Evolutionary conservation across 2,113 vertebrate species (phyloP).

Genomic region (Labeo catla): DNA sequence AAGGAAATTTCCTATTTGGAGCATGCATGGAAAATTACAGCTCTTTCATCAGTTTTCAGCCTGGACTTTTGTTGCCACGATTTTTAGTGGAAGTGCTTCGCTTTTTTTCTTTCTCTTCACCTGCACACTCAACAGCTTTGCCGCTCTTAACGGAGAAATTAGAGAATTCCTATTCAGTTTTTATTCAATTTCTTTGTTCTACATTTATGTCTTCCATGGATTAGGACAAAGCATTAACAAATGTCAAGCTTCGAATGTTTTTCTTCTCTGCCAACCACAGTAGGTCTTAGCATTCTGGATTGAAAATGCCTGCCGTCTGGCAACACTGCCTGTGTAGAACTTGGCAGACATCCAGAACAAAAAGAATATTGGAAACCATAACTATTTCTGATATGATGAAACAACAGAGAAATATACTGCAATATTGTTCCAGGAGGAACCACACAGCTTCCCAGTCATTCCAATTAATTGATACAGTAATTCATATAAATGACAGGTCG

Average conservation of each 20-base stretch:
- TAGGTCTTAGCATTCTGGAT: constrained; percentile 39
- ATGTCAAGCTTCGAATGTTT: constrained; percentile 23
- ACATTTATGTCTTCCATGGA: constrained; percentile 38
- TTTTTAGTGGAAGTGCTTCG: neutral
- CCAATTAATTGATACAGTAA: constrained; percentile 61
- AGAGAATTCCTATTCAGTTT: neutral
- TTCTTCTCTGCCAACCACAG: constrained; percentile 11
- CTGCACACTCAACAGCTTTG: neutral
- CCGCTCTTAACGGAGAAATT: neutral
- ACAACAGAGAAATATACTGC: constrained; percentile 52
- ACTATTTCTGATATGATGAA: constrained; percentile 56
- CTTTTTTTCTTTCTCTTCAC: neutral
- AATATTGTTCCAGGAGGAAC: constrained; percentile 49
- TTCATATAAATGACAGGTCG: constrained; percentile 49
- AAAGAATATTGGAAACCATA: constrained; percentile 55
- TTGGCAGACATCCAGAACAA: constrained; percentile 56
- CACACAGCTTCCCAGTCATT: constrained; percentile 46
- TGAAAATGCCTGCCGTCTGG: constrained; percentile 41
- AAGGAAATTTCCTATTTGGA: constrained; percentile 40
- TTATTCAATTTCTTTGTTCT: constrained; percentile 20
- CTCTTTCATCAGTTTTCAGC: constrained; percentile 28
- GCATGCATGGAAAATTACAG: constrained; percentile 41
- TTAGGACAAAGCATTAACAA: constrained; percentile 38
- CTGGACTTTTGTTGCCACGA: neutral
- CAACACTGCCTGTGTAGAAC: constrained; percentile 40